A percentile compares a stretch with the other conserved stretches of the same genome.
Conservation (phyloP, 1,140 invertebrate species). For the Eueides isabella region DNA sequence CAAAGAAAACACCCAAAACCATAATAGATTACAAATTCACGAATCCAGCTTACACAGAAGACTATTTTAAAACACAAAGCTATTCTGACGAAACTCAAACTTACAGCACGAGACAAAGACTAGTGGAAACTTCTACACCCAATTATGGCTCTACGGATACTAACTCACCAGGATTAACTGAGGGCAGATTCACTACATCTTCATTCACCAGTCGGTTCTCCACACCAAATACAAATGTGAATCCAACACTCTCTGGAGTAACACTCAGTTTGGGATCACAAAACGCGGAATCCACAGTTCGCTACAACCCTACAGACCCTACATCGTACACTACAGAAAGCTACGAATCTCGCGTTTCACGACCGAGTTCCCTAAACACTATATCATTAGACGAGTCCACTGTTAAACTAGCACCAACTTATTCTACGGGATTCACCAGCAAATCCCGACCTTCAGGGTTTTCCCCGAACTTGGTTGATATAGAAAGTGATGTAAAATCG, state of each 20-base stretch:
- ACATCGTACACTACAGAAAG: conserved; percentile 28
- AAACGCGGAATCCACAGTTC: conserved; percentile 39
- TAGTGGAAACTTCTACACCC: conserved; percentile 35
- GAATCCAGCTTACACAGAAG: conserved; percentile 54
- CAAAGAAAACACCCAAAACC: conserved; percentile 49
- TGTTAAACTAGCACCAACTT: conserved; percentile 33
- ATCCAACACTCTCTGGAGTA: conserved; percentile 35
- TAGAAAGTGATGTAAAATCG: conserved; percentile 41
- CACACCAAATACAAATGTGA: conserved; percentile 23
- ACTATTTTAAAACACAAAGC: conserved; percentile 49
- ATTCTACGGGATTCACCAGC: conserved; percentile 35
- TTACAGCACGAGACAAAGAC: conserved; percentile 24
- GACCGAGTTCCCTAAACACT: conserved; percentile 34
- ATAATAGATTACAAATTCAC: conserved; percentile 60
- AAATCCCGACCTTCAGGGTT: conserved; percentile 49
- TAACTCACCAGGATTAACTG: conserved; percentile 24
- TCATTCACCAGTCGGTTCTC: conserved; percentile 33
- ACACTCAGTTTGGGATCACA: conserved; percentile 40
- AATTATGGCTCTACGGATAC: conserved; percentile 29
- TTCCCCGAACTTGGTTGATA: conserved; percentile 42
- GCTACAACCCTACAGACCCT: conserved; percentile 27
- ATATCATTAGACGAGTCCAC: conserved; percentile 28
- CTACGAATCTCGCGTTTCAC: conserved; percentile 40
- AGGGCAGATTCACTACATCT: conserved; percentile 32
- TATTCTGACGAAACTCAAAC: conserved; percentile 47